Conservation (phyloP, 30 jellyfish, hydroid and myxozoan species). For the Euphysa ruthae region DNA sequence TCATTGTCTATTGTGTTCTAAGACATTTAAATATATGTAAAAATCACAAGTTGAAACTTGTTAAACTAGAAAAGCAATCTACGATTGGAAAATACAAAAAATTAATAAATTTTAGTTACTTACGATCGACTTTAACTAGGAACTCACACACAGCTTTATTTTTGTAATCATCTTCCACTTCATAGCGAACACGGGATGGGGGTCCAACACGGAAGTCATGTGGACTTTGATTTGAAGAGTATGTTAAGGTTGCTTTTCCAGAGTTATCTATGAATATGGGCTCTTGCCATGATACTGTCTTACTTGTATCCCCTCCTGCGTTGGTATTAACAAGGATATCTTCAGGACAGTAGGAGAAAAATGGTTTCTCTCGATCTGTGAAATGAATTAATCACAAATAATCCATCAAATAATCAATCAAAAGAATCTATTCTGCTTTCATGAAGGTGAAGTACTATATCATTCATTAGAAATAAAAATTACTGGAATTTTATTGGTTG, state of each 20-base stretch:
- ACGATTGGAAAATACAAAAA: no score
- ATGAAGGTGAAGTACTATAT: background rate
- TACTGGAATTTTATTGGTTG: no score
- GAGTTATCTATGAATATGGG: slow-evolving; percentile 84
- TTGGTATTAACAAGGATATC: slow-evolving; percentile 46
- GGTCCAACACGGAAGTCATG: slow-evolving; percentile 52
- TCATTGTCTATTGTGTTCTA: no score
- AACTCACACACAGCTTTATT: slow-evolving; percentile 54
- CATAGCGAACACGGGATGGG: slow-evolving; percentile 36
- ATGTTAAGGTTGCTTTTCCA: slow-evolving; percentile 49
- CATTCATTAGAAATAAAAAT: background rate
- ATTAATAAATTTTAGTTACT: no score
- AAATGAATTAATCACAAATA: background rate
- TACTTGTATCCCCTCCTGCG: slow-evolving; percentile 32
- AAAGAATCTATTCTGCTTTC: background rate
- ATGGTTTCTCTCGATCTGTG: slow-evolving; percentile 75
- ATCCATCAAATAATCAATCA: background rate
- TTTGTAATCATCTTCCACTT: slow-evolving; percentile 48
- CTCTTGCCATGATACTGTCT: slow-evolving; percentile 49
- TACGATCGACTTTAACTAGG: slow-evolving; percentile 65
- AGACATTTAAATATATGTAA: no score
- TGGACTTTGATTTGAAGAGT: slow-evolving; percentile 41
- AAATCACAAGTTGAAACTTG: no score
- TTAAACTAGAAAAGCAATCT: no score
- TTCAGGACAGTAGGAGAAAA: slow-evolving; percentile 72